Conservation (phyloP, 2,113 vertebrate species). For the Australoheros scitulus region DNA sequence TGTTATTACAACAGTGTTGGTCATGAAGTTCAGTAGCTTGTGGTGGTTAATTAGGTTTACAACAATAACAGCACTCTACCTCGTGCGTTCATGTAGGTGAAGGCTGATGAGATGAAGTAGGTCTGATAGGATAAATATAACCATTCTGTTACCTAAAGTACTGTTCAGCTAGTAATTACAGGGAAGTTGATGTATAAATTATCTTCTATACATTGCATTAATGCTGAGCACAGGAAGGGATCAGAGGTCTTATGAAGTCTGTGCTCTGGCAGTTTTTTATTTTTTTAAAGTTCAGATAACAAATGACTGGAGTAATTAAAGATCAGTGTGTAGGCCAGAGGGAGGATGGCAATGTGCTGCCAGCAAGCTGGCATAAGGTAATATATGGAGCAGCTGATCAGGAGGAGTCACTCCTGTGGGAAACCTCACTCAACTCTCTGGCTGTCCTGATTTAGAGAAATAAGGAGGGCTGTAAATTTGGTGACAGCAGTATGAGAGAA, state of each 20-base stretch:
- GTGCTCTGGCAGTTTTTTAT: constrained; percentile 4
- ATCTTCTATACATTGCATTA: background rate
- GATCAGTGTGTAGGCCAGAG: background rate
- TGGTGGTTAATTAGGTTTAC: background rate
- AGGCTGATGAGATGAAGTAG: constrained; percentile 12
- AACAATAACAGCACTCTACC: constrained; percentile 18
- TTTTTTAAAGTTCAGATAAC: constrained; percentile 23
- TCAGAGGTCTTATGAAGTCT: background rate
- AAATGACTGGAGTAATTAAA: constrained; percentile 45
- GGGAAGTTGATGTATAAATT: background rate
- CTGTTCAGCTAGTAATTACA: background rate
- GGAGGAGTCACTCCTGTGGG: constrained; percentile 39
- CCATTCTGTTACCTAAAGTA: background rate
- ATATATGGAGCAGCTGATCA: constrained; percentile 28
- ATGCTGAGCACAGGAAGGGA: background rate
- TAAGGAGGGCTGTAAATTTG: constrained; percentile 36
- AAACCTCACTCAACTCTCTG: constrained; percentile 26
- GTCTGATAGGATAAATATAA: constrained; percentile 28
- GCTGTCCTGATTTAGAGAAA: constrained; percentile 18
- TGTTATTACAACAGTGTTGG: background rate
- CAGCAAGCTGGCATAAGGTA: constrained; percentile 17
- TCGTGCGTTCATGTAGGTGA: constrained; percentile 18
- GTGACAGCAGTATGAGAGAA: background rate
- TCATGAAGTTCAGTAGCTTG: background rate
- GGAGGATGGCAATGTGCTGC: constrained; percentile 3